Percentiles rank a stretch among this genome's conserved stretches.
Conservation (phyloP, 2,888 invertebrate genomes). For the Phymatocera aterrima region DNA sequence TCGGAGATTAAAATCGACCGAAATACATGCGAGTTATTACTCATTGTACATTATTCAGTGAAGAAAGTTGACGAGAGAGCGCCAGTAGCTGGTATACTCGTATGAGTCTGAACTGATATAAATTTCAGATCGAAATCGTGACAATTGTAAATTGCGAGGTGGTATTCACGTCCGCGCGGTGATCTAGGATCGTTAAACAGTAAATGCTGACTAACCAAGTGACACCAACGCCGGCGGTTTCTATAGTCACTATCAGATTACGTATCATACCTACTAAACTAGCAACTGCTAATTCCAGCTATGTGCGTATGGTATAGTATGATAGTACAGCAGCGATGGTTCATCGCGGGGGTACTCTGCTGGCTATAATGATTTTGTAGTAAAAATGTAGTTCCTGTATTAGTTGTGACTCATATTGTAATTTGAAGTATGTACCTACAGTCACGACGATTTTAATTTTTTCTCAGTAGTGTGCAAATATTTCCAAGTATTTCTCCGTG, state of each 20-base stretch:
- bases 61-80: no score
- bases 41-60: no score
- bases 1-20: no score
- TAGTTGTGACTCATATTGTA: neutral
- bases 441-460: no score
- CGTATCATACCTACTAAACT: neutral
- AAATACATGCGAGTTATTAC: no score
- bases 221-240: neutral
- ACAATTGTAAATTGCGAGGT: neutral
- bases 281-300: neutral
- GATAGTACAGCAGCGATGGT: no score
- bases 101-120: no score
- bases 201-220: constrained; percentile 17
- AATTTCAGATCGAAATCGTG: neutral
- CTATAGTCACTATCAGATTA: constrained; percentile 1
- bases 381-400: neutral
- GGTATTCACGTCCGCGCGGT: neutral
- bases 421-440: no score
- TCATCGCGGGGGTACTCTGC: neutral
- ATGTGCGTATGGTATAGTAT: no score
- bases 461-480: no score
- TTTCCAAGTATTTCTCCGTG: no score
- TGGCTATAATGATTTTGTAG: neutral
- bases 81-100: no score
- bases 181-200: neutral